These are phyloP conservation scores for Acromyrmex heyeri DNA, from an alignment of 1,140 invertebrate species.

Conservation along the genomic window DNA sequence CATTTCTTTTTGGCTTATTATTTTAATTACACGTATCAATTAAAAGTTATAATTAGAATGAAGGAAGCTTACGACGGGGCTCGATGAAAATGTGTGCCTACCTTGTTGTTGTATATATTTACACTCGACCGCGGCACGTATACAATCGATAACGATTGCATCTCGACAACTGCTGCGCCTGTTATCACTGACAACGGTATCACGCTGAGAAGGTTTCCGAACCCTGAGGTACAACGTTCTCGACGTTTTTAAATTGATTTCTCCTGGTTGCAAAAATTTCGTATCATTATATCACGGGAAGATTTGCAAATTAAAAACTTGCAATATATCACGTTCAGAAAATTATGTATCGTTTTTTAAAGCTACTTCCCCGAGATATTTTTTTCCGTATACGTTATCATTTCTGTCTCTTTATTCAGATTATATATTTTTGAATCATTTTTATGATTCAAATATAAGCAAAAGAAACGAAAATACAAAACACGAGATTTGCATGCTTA, in stretches of 20 bases:
- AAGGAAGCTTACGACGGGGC: slow-evolving; percentile 69
- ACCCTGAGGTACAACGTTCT: slow-evolving; percentile 28
- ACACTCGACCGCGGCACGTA: slow-evolving; percentile 41
- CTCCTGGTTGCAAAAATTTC: background rate
- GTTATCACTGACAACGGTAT: slow-evolving; percentile 51
- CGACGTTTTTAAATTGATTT: slow-evolving; percentile 19
- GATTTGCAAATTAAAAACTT: background rate
- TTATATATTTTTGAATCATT: background rate
- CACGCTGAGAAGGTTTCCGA: slow-evolving; percentile 27
- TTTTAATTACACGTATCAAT: slow-evolving; percentile 75
- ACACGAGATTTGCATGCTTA: background rate
- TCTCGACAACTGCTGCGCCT: slow-evolving; percentile 15
- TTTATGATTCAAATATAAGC: background rate
- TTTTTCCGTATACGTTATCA: slow-evolving; percentile 37
- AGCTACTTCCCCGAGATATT: slow-evolving; percentile 28
- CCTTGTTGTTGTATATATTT: slow-evolving; percentile 53
- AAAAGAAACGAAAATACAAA: background rate
- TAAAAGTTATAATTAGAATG: slow-evolving; percentile 77
- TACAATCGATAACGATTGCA: slow-evolving; percentile 53
- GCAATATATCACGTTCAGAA: background rate
- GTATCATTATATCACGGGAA: background rate
- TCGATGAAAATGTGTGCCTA: slow-evolving; percentile 47
- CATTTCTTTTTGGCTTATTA: slow-evolving; percentile 56
- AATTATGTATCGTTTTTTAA: background rate
- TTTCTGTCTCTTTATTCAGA: background rate